Base-by-base conservation (phyloP, 2,888 invertebrate genomes). In the Aplocera efformata region DNA sequence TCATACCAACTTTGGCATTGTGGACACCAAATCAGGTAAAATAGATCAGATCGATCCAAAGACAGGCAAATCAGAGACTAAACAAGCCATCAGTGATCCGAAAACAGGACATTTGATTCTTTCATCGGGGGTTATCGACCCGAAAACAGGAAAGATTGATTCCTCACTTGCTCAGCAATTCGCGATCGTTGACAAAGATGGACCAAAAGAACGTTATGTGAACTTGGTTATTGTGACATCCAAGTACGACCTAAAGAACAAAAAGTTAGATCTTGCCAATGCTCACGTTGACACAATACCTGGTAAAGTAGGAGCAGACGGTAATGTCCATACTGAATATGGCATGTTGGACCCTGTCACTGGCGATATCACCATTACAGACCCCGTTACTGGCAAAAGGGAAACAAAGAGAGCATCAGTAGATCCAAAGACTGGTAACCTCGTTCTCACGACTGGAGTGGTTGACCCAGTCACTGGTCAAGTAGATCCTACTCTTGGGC, bases 391-490 rank as follows among this genome's bases (percentile, higher is more conserved):
- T 0, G 91, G 92, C 11, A 90, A 90, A 61, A 89, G 84, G 31
- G 91, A 91, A 48, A 63, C 89, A 3, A 88, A 90, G 57, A 90
- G 90, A 65, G 92, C 92, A n/a, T 77, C 88, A 47, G 81, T 90
- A 36, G 92, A 92, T 68, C 86, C 91, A 0, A 90, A 90, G 63
- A 90, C 91, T 0, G 91, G 91, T 28, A 89, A 89, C 60, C 56
- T 91, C 21, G 79, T 90, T 36, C 64, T 88, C 7, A 78, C 79
- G 8, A 85, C 91, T 38, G 84, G 85, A 1, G 89, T 86, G n/a
- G 68, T 80, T 3, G 89, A 91, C 56, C 90, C 90, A 1, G 82
- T 84, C 43, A 82, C 89, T 6, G 89, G 90, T 3, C 79, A 85
- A 53, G 68, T 85, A 8, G 90, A 90, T 55, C 59, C 79, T 22